Percentiles rank a stretch among this genome's conserved stretches.
phyloP scores from a whole-genome alignment of 2,797 vertebrate genomes.

The Hippocampus kuda region DNA sequence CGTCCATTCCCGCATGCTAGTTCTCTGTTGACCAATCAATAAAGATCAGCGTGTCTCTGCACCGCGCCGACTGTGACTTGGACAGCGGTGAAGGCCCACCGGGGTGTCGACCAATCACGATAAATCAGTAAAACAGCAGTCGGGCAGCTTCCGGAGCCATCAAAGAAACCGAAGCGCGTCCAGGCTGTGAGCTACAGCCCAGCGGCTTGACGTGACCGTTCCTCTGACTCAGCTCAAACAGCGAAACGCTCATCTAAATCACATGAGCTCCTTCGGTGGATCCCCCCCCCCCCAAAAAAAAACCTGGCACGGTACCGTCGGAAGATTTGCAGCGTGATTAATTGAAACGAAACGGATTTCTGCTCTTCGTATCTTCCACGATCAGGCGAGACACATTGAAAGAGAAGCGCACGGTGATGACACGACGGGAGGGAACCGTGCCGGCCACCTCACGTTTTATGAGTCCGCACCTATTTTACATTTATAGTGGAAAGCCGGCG shows the following conservation, averaged over 20 bases:
- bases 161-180: background rate
- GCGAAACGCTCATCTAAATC: background rate
- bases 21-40: background rate
- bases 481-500: constrained; percentile 1
- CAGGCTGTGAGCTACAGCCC: background rate
- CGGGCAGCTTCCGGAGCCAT: background rate
- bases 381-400: background rate
- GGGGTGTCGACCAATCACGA: background rate
- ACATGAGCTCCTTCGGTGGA: background rate
- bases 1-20: background rate
- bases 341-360: background rate
- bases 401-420: background rate
- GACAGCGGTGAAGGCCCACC: background rate
- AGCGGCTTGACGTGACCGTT: background rate
- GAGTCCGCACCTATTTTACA: background rate
- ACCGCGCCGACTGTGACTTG: background rate
- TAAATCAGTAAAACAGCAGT: background rate
- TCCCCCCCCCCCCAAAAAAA: background rate
- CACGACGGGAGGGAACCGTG: background rate
- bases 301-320: too few species aligned
- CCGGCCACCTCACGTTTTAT: background rate
- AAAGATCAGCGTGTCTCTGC: background rate
- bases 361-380: background rate
- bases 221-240: constrained; percentile 1
- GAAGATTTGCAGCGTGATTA: background rate